Base-by-base conservation (phyloP, 2,888 invertebrate genomes). In the Drosophila cognata region DNA sequence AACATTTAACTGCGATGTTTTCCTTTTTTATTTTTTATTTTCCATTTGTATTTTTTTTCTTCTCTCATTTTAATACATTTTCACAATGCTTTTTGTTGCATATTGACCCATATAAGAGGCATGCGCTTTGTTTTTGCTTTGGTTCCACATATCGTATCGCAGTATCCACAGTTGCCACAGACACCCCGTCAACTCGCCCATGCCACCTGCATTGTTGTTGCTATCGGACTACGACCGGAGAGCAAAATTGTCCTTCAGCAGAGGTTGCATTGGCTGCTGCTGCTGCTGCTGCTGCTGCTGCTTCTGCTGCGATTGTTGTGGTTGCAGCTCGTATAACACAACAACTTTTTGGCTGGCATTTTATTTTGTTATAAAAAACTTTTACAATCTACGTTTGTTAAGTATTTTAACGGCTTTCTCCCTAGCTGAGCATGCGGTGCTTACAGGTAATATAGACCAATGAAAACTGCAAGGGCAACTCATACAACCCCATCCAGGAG, bases 311-410 rank as follows among this genome's bases (percentile, higher is more conserved):
- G 61, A 66, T 58, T 71, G 74, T 59, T 62, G 69, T 38, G 52
- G 68, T 51, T 74, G 71, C 61, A 52, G 56, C 58, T 57, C 56
- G 50, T 28, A 59, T 36, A 71, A 67, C 72, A 62, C 83, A 77
- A 73, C 79, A 75, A 84, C 68, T 74, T 75, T 81, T 74, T 75
- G 48, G 71, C 70, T 65, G 71, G 57, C 65, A 78, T 85, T 87
- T 83, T 83, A 83, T 90, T 82, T 82, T 87, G 81, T 79, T 87
- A 76, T 79, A 71, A 51, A 77, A 87, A 90, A 88, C 79, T 87
- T 88, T 87, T 83, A 81, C 88, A 91, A 90, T 88, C 91, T 90
- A 81, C 83, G 88, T 90, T 85, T 90, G 91, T 91, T 91, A 91
- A 91, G 89, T 91, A 90, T 91, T 91, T 91, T 90, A 83, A 88